phyloP scores from a whole-genome alignment of 2,113 vertebrate species.

The Halichoeres trimaculatus region DNA sequence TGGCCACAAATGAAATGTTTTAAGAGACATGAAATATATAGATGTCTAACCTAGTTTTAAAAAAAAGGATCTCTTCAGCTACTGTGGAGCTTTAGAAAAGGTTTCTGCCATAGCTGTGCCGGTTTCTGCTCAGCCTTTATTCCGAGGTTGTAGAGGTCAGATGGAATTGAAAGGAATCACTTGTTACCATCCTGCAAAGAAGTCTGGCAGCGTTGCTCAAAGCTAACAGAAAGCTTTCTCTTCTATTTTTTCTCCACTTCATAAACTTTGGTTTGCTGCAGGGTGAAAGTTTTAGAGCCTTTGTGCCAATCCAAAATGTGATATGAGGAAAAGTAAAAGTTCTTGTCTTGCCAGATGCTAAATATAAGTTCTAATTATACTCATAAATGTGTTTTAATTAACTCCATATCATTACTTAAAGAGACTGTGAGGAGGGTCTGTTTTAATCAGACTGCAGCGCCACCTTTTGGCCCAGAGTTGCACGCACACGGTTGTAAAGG shows the following conservation, averaged over 20 bases:
- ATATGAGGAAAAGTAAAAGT: too few species aligned
- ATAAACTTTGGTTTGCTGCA: background rate
- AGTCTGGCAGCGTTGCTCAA: background rate
- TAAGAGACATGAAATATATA: background rate
- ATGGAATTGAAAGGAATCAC: background rate
- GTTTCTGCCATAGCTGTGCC: background rate
- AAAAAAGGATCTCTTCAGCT: background rate
- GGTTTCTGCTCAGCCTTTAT: slow-evolving; percentile 5
- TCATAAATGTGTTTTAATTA: too few species aligned
- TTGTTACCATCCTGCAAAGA: background rate
- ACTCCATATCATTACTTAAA: too few species aligned
- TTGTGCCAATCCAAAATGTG: too few species aligned
- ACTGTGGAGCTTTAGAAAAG: background rate
- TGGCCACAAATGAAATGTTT: slow-evolving; percentile 19
- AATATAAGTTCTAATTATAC: too few species aligned
- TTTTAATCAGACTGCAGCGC: too few species aligned
- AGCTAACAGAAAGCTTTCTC: background rate
- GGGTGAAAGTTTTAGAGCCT: background rate
- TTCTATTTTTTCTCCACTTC: background rate
- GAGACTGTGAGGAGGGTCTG: too few species aligned
- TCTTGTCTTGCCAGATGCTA: background rate
- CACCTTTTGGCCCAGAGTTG: too few species aligned
- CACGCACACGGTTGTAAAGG: too few species aligned
- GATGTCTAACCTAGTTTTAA: slow-evolving; percentile 3
- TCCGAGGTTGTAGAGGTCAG: background rate